Percentiles rank a stretch among this genome's conserved stretches.
phyloP scores from a whole-genome alignment of 2,797 vertebrate species.

The Rhinogobio ventralis region DNA sequence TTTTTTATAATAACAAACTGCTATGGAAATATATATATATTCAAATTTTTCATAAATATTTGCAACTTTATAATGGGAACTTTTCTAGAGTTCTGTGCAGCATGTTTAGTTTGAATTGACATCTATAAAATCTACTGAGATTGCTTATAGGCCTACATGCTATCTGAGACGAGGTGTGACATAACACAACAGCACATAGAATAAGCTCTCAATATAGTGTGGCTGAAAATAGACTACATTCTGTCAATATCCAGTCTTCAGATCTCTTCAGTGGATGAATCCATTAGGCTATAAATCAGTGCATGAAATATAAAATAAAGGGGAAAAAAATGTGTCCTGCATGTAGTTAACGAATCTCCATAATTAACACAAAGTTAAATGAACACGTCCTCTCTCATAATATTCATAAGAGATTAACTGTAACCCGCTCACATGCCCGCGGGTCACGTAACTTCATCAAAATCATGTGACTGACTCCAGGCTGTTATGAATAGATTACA shows the following conservation, averaged over 20 bases:
- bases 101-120: background rate
- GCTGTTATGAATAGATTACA: constrained; percentile 65
- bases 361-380: constrained; percentile 21
- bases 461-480: constrained; percentile 77
- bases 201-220: constrained; percentile 15
- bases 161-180: constrained; percentile 51
- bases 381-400: constrained; percentile 45
- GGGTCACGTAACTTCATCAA: constrained; percentile 74
- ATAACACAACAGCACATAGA: constrained; percentile 34
- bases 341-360: constrained; percentile 20
- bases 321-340: background rate
- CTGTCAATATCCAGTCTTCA: background rate
- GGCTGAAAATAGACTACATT: constrained; percentile 16
- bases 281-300: background rate
- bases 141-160: background rate
- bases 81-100: background rate
- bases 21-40: background rate
- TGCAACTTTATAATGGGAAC: background rate
- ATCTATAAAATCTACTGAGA: background rate
- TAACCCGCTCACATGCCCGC: constrained; percentile 74
- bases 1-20: background rate
- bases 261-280: background rate
- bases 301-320: background rate
- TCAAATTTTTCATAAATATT: background rate
- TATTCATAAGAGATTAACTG: constrained; percentile 60